Conservation (phyloP, 23 tunicate species). For the Styela plicata region DNA sequence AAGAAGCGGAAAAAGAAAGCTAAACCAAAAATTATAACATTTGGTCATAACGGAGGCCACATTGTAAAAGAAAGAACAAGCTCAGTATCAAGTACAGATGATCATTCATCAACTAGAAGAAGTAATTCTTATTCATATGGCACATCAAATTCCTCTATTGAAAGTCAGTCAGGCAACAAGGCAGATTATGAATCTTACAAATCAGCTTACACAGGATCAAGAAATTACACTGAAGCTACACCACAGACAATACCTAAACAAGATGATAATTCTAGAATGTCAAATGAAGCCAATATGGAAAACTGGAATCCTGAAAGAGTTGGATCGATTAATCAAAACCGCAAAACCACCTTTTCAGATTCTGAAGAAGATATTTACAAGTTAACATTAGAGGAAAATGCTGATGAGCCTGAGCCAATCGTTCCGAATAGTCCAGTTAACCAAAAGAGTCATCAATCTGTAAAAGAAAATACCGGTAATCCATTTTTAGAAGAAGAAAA, state of each 20-base stretch:
- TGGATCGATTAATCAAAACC: background rate
- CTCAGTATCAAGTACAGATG: background rate
- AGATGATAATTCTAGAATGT: too few species aligned
- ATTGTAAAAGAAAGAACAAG: background rate
- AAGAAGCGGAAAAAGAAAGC: constrained; percentile 10
- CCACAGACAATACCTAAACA: background rate
- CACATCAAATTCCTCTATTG: constrained; percentile 11
- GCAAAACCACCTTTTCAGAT: background rate
- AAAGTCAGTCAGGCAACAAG: background rate
- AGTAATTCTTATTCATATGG: background rate
- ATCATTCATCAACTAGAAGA: background rate
- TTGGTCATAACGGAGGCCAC: constrained; percentile 6
- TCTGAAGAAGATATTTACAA: background rate
- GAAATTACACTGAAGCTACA: background rate
- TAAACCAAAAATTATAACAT: constrained; percentile 14
- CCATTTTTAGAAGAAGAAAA: background rate
- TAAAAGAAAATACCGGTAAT: background rate
- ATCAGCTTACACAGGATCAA: background rate
- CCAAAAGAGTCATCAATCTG: background rate
- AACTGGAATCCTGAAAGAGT: too few species aligned
- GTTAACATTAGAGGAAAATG: background rate
- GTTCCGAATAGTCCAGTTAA: background rate
- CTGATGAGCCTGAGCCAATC: background rate
- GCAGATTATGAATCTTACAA: background rate
- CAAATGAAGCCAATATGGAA: too few species aligned